Evolutionary conservation across 2,797 vertebrate species (phyloP).

Genomic region (Rhyacichthys aspro): DNA sequence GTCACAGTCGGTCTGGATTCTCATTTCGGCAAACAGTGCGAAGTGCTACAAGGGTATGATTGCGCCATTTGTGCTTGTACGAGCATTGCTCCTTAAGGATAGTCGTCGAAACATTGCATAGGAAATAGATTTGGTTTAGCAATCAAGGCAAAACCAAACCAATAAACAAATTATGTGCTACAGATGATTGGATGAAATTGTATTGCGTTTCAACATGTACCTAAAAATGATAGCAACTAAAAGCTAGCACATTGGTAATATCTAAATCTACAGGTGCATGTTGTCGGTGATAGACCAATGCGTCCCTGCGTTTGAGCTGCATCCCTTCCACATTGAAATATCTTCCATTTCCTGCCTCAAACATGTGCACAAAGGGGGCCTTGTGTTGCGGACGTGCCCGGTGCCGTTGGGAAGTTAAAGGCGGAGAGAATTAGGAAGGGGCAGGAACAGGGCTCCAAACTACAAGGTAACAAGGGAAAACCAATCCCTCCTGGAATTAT

Average conservation of each 20-base stretch:
- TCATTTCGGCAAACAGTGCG: slow-evolving; percentile 49
- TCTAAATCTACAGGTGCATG: slow-evolving; percentile 11
- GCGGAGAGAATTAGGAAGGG: slow-evolving; percentile 81
- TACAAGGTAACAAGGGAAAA: slow-evolving; percentile 85
- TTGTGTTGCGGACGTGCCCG: slow-evolving; percentile 71
- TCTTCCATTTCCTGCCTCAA: slow-evolving; percentile 62
- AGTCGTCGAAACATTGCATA: slow-evolving; percentile 11
- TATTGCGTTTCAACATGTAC: slow-evolving; percentile 1
- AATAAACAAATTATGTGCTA: slow-evolving; percentile 12
- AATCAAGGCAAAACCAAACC: slow-evolving; percentile 9
- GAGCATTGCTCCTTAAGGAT: slow-evolving; percentile 21
- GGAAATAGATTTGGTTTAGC: slow-evolving; percentile 5
- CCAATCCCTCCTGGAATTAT: slow-evolving; percentile 82
- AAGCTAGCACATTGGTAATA: slow-evolving; percentile 6
- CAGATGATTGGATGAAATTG: slow-evolving; percentile 9
- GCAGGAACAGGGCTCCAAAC: slow-evolving; percentile 78
- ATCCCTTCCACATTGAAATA: slow-evolving; percentile 41
- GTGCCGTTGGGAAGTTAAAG: slow-evolving; percentile 69
- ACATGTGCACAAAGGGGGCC: slow-evolving; percentile 70
- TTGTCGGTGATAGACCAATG: slow-evolving; percentile 25
- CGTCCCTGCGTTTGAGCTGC: slow-evolving; percentile 50
- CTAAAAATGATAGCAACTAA: not conserved
- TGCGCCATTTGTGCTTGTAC: slow-evolving; percentile 39
- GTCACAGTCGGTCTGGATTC: slow-evolving; percentile 53
- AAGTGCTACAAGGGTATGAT: slow-evolving; percentile 35